Evolutionary conservation across 2,113 vertebrate genomes (phyloP), one percentile per base, ranked within the genome.

Genomic region (Pterocles orientalis): DNA sequence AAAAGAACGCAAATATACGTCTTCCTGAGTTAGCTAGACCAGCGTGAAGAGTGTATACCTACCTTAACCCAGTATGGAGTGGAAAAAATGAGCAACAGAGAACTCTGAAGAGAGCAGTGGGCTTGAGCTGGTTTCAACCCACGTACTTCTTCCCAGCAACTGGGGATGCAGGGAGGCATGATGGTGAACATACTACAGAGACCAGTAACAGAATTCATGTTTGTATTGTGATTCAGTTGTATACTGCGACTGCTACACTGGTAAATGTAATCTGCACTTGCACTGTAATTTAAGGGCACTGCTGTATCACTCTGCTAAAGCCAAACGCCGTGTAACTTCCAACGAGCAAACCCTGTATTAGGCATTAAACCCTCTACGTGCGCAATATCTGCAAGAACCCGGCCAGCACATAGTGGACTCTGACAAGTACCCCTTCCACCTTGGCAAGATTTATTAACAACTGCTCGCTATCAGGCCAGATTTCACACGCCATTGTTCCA

Each of bases 301-400:
- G 69, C 65, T 71, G 51, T 31, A 64, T 58, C 58, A 11, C 50
- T 72, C 41, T 78, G 64, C 65, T 77, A 36, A 71, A 69, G n/a
- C 29, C 29, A 34, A 76, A 8, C 4, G 18, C 45, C 1, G 0
- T 18, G 14, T 25, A 51, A 19, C 33, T 82, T 69, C 70, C 69
- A 62, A 24, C 24, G 47, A 82, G 6, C 19, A 25, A 58, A 68
- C n/a, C 64, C 29, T 19, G 13, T 4, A 8, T 45, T 16, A 53
- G 83, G 34, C 34, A 43, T 18, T 56, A 64, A 75, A 31, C 25
- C 33, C 21, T 16, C 12, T 9, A 29, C 9, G 2, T 0, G 2
- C 12, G 36, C 47, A 84, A 6, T 10, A 51, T n/a, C 73, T 48
- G 43, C 70, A 87, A 39, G 84, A 60, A 68, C 12, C 33, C 25